These are phyloP conservation scores for Penelope pileata DNA, from an alignment of 2,113 vertebrate species.

Conservation along the genomic window DNA sequence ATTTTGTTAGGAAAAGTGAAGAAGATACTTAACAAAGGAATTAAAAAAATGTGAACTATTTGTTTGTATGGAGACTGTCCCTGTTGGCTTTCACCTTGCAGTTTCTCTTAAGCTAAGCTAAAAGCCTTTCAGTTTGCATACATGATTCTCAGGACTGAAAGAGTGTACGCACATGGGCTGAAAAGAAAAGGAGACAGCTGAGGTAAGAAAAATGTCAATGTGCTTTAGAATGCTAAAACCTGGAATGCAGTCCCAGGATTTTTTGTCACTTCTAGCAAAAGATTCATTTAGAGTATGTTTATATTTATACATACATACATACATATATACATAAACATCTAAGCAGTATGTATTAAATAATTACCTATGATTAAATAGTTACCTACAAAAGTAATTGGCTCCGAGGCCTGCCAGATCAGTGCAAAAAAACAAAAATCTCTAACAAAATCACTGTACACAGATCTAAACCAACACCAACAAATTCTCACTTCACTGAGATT, in stretches of 20 bases:
- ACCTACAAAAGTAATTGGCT: background rate
- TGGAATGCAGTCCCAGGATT: background rate
- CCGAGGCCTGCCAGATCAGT: background rate
- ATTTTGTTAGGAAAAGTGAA: background rate
- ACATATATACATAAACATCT: background rate
- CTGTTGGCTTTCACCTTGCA: constrained; percentile 4
- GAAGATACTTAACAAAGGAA: background rate
- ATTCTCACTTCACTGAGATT: constrained; percentile 72
- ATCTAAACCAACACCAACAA: constrained; percentile 59
- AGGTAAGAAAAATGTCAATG: background rate
- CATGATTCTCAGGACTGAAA: background rate
- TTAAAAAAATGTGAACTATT: background rate
- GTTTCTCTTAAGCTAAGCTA: constrained; percentile 18
- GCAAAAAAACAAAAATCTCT: background rate
- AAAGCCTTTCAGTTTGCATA: background rate
- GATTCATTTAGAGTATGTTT: background rate
- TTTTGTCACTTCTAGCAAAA: background rate
- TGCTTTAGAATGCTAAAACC: background rate
- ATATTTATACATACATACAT: background rate
- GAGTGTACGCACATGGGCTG: background rate
- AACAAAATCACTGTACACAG: constrained; percentile 10
- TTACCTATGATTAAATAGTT: constrained; percentile 41
- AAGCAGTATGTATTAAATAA: constrained; percentile 13
- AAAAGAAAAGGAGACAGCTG: background rate
- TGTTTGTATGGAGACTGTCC: background rate